Base-by-base conservation (phyloP, 2,888 invertebrate genomes). In the Spicauda simplicius region DNA sequence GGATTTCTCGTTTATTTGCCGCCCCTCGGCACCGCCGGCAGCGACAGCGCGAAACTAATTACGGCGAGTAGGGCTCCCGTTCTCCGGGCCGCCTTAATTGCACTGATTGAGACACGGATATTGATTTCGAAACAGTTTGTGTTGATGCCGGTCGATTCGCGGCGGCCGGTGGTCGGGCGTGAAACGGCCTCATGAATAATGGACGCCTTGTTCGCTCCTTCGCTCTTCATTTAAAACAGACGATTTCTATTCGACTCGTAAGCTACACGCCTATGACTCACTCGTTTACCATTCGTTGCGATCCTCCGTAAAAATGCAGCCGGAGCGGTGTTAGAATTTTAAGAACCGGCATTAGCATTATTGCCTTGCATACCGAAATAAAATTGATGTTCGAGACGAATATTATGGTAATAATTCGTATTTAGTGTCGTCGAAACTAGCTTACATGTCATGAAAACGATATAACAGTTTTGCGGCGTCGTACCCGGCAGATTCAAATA, bases 81-180 rank as follows among this genome's bases (percentile, higher is more conserved):
- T 80, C 77, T 74, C 78, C 78, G 81, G 84, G 79, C 81, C 80
- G 82, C 85, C 85, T 85, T 91, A 91, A 92, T 92, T 91, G 89
- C 88, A 83, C 87, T 91, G 91, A 92, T 91, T 91, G 89, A 91
- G 90, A 91, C 90, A 90, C 86, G 87, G 90, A 90, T 91, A 92
- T 92, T 89, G 92, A 91, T 92, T 91, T 86, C 72, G 87, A 86
- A 89, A 88, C 87, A 87, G 85, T 87, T 86, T 83, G 82, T 80
- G 78, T 79, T 74, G 76, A 77, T 77, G 81, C 75, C 76, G 74
- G 72, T 19, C 59, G 56, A 53, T 68, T 41, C 61, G 69, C 73
- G 71, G 71, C 77, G 75, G 79, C 74, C 79, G 77, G 79, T 79
- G 81, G 80, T 80, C 83, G 85, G 80, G 82, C 85, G 86, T 84